phyloP scores from a whole-genome alignment of 2,113 vertebrate genomes.

The Perca fluviatilis region DNA sequence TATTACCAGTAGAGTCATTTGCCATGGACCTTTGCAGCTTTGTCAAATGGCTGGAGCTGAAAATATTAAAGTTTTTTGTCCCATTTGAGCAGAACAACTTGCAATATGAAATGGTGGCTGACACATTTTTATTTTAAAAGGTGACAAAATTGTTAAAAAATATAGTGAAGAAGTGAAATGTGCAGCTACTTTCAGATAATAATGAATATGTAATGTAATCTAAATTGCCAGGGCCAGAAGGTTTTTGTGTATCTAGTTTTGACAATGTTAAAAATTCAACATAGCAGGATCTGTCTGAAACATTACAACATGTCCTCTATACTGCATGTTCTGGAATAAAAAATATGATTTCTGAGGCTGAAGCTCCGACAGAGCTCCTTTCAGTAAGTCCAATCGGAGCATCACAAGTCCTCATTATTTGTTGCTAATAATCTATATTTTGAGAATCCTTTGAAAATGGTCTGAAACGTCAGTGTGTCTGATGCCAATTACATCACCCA shows the following conservation, averaged over 20 bases:
- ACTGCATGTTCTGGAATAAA: not conserved
- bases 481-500: not conserved
- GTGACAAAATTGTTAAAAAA: not conserved
- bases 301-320: not conserved
- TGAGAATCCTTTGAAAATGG: conserved; percentile 4
- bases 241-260: not conserved
- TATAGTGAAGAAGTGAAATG: not conserved
- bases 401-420: not conserved
- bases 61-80: not conserved
- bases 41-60: not conserved
- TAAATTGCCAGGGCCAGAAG: not conserved
- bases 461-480: not conserved
- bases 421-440: not conserved
- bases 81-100: not conserved
- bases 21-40: not conserved
- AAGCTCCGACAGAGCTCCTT: not conserved
- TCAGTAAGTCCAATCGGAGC: not conserved
- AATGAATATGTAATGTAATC: not conserved
- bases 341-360: not conserved
- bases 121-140: not conserved
- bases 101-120: not conserved
- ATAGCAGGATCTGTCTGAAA: not conserved
- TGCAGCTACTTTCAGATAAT: not conserved
- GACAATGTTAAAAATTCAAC: not conserved
- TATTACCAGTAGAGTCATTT: not conserved